These are phyloP conservation scores for Lycocorax pyrrhopterus DNA, from an alignment of 2,113 vertebrate species.

Conservation along the genomic window DNA sequence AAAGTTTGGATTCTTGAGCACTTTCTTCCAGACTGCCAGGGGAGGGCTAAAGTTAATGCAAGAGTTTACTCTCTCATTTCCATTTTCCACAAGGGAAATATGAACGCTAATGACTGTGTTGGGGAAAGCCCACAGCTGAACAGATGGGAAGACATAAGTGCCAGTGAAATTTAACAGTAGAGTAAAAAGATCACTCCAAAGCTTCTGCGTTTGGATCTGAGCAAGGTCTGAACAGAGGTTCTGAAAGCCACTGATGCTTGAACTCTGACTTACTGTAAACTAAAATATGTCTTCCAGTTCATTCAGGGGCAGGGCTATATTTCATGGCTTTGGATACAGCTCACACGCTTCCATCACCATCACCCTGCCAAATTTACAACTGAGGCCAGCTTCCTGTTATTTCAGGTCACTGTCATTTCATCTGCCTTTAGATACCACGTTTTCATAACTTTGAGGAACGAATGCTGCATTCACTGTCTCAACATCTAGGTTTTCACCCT, in stretches of 20 bases:
- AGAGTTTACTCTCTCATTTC: not conserved
- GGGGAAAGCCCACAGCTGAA: not conserved
- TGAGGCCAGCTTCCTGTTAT: not conserved
- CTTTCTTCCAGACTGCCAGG: not conserved
- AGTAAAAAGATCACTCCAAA: not conserved
- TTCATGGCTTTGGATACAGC: not conserved
- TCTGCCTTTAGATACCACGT: not conserved
- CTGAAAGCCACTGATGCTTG: not conserved
- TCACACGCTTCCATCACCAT: not conserved
- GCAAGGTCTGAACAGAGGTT: not conserved
- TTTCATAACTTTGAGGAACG: not conserved
- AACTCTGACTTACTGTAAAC: not conserved
- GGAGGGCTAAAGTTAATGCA: not conserved
- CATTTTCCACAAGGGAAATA: not conserved
- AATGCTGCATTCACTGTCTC: not conserved
- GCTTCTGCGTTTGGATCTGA: not conserved
- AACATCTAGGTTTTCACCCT: not conserved
- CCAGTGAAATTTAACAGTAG: not conserved
- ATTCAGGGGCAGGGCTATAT: not conserved
- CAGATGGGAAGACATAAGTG: not conserved
- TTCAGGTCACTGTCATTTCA: not conserved
- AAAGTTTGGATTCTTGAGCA: not conserved
- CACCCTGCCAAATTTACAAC: not conserved
- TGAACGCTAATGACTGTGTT: accelerated
- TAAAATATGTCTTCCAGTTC: slow-evolving; percentile 2